Conservation (phyloP, 2,113 vertebrate genomes). For the Notarius lentiginosus region DNA sequence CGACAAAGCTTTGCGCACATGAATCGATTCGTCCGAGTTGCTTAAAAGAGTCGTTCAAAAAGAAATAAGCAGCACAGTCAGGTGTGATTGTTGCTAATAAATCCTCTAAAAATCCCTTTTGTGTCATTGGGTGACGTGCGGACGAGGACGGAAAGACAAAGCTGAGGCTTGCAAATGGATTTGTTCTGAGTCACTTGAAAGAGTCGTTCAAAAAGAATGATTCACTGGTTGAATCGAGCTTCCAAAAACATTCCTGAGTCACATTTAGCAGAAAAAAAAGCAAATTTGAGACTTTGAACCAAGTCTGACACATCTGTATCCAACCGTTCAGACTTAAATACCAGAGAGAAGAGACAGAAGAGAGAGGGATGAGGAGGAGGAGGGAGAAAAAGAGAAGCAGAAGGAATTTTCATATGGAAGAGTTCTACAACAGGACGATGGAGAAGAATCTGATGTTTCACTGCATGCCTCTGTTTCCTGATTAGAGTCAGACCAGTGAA, state of each 20-base stretch:
- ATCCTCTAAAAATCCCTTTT: not conserved
- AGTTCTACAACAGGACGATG: conserved; percentile 14
- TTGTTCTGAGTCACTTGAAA: conserved; percentile 8
- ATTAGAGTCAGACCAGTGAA: conserved; percentile 27
- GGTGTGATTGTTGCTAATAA: conserved; percentile 7
- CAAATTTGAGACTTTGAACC: conserved; percentile 1
- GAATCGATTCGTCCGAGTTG: not conserved
- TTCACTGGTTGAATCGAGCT: not conserved
- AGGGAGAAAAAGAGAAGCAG: conserved; percentile 12
- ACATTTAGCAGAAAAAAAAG: not conserved
- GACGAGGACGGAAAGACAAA: not conserved
- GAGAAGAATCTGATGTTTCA: conserved; percentile 43
- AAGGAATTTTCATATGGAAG: conserved; percentile 20
- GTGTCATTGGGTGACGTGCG: not conserved
- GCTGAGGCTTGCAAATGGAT: not conserved
- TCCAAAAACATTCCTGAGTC: not conserved
- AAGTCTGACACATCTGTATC: not conserved
- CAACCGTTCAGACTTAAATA: not conserved
- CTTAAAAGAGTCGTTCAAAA: conserved; percentile 11
- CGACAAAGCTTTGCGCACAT: conserved; percentile 1
- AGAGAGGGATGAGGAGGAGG: not conserved
- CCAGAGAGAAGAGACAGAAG: conserved; percentile 1
- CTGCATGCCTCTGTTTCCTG: conserved; percentile 41
- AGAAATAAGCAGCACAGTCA: not conserved
- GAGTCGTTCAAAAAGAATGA: not conserved